Base-by-base conservation (phyloP, 1,140 invertebrate species). In the Oscheius sp. region DNA sequence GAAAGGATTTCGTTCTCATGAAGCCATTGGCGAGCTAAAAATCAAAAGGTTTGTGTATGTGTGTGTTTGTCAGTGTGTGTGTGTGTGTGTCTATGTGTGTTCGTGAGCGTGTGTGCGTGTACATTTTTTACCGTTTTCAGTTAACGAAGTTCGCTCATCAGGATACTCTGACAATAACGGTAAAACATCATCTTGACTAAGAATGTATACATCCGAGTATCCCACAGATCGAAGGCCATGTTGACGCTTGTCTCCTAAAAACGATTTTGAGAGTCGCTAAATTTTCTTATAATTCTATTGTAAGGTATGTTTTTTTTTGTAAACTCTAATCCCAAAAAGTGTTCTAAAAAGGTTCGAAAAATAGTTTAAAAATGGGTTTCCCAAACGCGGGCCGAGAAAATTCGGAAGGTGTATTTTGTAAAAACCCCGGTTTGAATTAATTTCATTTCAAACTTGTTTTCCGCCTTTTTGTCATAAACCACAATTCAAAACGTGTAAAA, bases 141-240 rank as follows among this genome's bases (percentile, higher is more conserved):
- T 1, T 31, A 71, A n/a, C n/a, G 29, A 32, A 1, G 4, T 20
- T 38, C 69, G 63, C 59, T 71, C 69, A 13, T 71, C 62, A 3
- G 69, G 69, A 71, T 71, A 71, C 31, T 71, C 69, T 15, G 58
- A 36, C 10, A 71, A 31, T 18, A 71, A n/a, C 1, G 34, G n/a
- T 0, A 58, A 29, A 10, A 71, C 61, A 38, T 71, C 69, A 65
- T 71, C 69, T 29, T 71, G 59, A 29, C 64, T 59, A 0, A 71
- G 42, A 38, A 71, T 38, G 52, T 64, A 71, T 2, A 71, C 69
- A 55, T 71, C 69, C 31, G 69, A 71, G 35, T 71, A 71, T 3
- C 69, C 69, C 4, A 71, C 42, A 36, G 32, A 42, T 64, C 35
- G 29, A 31, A 71, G 32, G 3, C 38, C 45, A 2, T 34, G 31